Conservation (phyloP, 1,140 invertebrate species). For the Bradysia coprophila region DNA sequence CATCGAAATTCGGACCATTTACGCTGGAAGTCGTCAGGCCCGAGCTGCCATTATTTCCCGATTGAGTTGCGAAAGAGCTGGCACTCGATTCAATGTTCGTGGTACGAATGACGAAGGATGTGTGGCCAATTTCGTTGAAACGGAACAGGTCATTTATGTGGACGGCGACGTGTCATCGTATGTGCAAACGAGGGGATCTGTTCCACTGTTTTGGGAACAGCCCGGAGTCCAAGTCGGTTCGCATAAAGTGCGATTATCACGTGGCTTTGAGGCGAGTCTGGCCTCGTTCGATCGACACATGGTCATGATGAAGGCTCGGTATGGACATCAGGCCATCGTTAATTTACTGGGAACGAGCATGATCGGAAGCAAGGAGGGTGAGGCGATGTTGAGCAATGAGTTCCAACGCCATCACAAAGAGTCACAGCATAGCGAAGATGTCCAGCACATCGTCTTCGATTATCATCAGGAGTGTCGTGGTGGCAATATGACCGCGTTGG, state of each 20-base stretch:
- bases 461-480: conserved; percentile 80
- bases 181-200: conserved; percentile 84
- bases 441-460: conserved; percentile 75
- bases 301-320: conserved; percentile 66
- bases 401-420: conserved; percentile 81
- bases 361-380: conserved; percentile 89
- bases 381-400: conserved; percentile 85
- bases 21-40: conserved; percentile 82
- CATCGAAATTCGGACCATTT: conserved; percentile 88
- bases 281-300: conserved; percentile 88
- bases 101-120: conserved; percentile 98
- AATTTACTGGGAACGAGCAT: conserved; percentile 80
- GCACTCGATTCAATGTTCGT: conserved; percentile 91
- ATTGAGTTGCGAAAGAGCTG: conserved; percentile 89
- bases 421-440: conserved; percentile 38
- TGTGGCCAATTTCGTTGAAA: conserved; percentile 99
- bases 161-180: conserved; percentile 73
- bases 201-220: conserved; percentile 98
- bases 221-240: conserved; percentile 98
- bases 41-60: conserved; percentile 86
- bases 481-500: conserved; percentile 54
- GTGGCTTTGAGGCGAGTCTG: conserved; percentile 81
- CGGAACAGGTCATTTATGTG: conserved; percentile 88
- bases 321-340: conserved; percentile 79
- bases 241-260: conserved; percentile 93